Base-by-base conservation (phyloP, 2,797 vertebrate species). In the Cirrhinus molitorella region DNA sequence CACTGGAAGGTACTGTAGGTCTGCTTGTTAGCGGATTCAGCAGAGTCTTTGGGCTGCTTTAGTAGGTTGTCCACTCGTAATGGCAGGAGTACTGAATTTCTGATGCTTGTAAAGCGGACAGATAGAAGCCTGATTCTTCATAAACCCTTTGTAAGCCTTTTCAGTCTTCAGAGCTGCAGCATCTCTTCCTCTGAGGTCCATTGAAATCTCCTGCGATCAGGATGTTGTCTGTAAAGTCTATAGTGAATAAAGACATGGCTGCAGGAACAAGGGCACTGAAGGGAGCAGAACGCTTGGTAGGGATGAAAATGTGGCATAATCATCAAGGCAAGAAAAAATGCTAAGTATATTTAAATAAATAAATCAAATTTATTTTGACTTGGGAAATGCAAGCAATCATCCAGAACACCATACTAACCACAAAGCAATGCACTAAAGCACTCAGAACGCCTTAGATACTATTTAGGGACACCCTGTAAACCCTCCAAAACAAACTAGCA, bases 81-180 rank as follows among this genome's bases (percentile, higher is more conserved):
- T 19, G 40, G 37, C 23, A 45, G 16, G 10, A 37, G 12, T 3
- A 57, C 57, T n/a, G 28, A 12, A 67, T 53, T 19, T 66, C n/a
- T 57, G 34, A 68, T 19, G 19, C 53, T 67, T 68, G 63, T 79
- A 67, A 79, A 80, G 34, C 70, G 51, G 37, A 43, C 34, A 57
- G 79, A 80, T 49, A 49, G 25, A 72, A 51, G 47, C 16, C 25
- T 72, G 70, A 72, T 59, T 47, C 37, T 59, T 59, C 66, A 80
- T 47, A 80, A 70, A 71, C 57, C 66, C 65, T 45, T 25, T 43
- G 49, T 40, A 28, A 57, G n/a, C 23, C 37, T 9, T 73, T 81
- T 61, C n/a, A 31, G 17, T 61, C 55, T 73, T 73, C 2, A 81
- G 68, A 81, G 43, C 19, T 81, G 37, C 57, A 12, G 19, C 45